Percentiles rank a stretch among this genome's conserved stretches.
These are phyloP conservation scores for Ectropis grisescens DNA, from an alignment of 1,140 invertebrate species.

Conservation along the genomic window DNA sequence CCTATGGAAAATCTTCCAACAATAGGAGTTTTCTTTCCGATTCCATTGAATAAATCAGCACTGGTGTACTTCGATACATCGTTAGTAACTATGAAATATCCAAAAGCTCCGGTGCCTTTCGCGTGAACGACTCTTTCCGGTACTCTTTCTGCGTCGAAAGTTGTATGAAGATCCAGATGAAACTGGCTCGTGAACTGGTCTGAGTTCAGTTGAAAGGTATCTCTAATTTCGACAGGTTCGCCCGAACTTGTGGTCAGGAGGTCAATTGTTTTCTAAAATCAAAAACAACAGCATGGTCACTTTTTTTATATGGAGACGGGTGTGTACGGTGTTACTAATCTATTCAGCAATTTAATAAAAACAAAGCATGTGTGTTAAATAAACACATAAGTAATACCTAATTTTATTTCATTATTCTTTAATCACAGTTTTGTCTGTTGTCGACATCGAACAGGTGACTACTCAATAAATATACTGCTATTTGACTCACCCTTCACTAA, in stretches of 20 bases:
- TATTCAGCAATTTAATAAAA: too few relatives aligned
- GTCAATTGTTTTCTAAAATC: constrained; percentile 53
- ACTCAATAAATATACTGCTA: too few relatives aligned
- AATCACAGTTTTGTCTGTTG: too few relatives aligned
- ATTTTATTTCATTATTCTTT: too few relatives aligned
- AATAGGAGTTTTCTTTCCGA: constrained; percentile 89
- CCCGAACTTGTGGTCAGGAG: constrained; percentile 75
- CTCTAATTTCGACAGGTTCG: constrained; percentile 78
- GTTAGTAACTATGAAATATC: constrained; percentile 94
- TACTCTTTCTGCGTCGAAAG: constrained; percentile 90
- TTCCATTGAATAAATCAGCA: constrained; percentile 84
- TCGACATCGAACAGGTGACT: too few relatives aligned
- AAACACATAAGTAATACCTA: too few relatives aligned
- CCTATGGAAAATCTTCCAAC: constrained; percentile 81
- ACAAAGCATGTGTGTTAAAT: too few relatives aligned
- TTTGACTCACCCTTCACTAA: too few relatives aligned
- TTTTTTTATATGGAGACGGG: too few relatives aligned
- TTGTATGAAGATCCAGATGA: constrained; percentile 86
- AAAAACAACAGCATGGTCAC: too few relatives aligned
- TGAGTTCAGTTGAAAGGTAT: constrained; percentile 48
- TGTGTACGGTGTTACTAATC: too few relatives aligned
- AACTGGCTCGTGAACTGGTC: constrained; percentile 82
- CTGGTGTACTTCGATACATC: constrained; percentile 90
- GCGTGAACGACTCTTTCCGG: constrained; percentile 96
- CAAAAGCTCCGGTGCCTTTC: constrained; percentile 94